Evolutionary conservation across 2,113 vertebrate genomes (phyloP).

Genomic region (Entomyzon cyanotis): DNA sequence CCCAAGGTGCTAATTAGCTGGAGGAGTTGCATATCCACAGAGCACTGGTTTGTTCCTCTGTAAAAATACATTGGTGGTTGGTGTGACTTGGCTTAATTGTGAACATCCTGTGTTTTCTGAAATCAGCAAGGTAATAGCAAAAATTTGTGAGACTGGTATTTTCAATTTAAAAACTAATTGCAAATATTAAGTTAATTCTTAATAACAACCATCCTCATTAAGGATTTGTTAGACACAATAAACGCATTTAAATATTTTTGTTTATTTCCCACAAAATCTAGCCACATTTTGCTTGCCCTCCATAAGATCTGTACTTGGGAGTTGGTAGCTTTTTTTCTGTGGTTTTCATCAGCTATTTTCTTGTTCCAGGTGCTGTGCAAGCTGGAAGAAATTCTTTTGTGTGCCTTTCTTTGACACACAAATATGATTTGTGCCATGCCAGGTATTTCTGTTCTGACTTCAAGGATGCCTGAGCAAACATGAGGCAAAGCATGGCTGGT

Average conservation of each 20-base stretch:
- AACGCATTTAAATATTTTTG: background rate
- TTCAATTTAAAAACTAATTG: background rate
- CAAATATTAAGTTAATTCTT: background rate
- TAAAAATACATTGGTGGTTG: constrained; percentile 41
- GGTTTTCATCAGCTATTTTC: background rate
- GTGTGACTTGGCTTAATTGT: constrained; percentile 22
- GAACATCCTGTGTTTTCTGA: background rate
- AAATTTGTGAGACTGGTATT: background rate
- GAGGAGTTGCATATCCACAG: constrained; percentile 45
- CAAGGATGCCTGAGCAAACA: background rate
- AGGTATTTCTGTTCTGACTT: background rate
- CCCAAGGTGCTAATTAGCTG: constrained; percentile 73
- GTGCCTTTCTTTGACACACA: background rate
- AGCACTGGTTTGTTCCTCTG: constrained; percentile 50
- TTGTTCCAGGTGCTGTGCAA: background rate
- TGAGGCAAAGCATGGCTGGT: background rate
- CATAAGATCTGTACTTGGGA: background rate
- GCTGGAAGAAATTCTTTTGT: background rate
- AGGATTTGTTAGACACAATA: background rate
- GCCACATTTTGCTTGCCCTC: background rate
- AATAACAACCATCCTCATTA: background rate
- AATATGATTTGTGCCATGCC: background rate
- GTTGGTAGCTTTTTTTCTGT: background rate
- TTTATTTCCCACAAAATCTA: background rate
- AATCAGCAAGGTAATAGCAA: background rate